Percentiles rank a stretch among this genome's conserved stretches.
phyloP scores from a whole-genome alignment of 2,888 invertebrate species.

The Drosophila prolongata region DNA sequence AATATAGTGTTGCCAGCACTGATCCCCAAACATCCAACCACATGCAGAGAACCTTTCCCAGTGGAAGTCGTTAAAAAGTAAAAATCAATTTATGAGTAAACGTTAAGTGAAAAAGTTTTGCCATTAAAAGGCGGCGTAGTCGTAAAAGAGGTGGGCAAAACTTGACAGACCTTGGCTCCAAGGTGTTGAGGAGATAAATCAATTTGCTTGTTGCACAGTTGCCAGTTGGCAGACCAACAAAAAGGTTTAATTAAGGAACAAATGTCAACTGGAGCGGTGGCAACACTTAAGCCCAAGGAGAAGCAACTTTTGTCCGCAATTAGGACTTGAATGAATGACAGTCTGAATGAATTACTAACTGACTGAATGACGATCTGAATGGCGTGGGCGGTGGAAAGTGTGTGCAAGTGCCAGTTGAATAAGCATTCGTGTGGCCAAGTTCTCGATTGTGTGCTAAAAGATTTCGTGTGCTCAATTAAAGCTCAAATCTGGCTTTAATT shows the following conservation, averaged over 20 bases:
- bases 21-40: slow-evolving; percentile 7
- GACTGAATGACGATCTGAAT: slow-evolving; percentile 29
- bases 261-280: slow-evolving; percentile 73
- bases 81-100: slow-evolving; percentile 80
- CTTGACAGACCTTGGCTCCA: slow-evolving; percentile 43
- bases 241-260: slow-evolving; percentile 81
- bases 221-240: slow-evolving; percentile 60
- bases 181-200: slow-evolving; percentile 79
- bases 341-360: slow-evolving; percentile 61
- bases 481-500: slow-evolving; percentile 20
- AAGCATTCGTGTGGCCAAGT: slow-evolving; percentile 23
- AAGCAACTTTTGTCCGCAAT: slow-evolving; percentile 75
- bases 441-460: slow-evolving; percentile 27
- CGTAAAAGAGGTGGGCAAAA: slow-evolving; percentile 25
- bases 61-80: slow-evolving; percentile 77
- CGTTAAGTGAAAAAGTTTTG: slow-evolving; percentile 77
- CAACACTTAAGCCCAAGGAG: slow-evolving; percentile 64
- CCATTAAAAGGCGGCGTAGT: slow-evolving; percentile 62
- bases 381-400: slow-evolving; percentile 7
- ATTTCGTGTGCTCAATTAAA: slow-evolving; percentile 26
- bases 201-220: slow-evolving; percentile 79
- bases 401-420: slow-evolving; percentile 21
- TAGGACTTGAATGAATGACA: slow-evolving; percentile 76
- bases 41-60: slow-evolving; percentile 30
- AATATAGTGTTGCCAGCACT: slow-evolving; percentile 3